phyloP scores from a whole-genome alignment of 2,113 vertebrate genomes.

The Oxyura jamaicensis region DNA sequence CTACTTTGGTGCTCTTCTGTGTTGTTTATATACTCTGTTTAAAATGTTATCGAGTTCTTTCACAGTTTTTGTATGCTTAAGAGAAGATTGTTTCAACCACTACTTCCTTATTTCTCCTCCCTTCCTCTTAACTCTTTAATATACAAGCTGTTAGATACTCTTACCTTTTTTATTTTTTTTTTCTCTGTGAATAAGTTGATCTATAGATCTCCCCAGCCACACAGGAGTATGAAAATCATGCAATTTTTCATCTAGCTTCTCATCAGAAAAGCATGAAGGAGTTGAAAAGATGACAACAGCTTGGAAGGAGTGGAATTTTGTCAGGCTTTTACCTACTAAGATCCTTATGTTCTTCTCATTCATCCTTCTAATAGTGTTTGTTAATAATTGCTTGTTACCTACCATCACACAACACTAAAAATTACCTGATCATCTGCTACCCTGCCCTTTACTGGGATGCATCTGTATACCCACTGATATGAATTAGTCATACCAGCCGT shows the following conservation, averaged over 20 bases:
- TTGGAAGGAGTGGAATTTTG: not conserved
- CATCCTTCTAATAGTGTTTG: not conserved
- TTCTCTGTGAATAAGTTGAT: not conserved
- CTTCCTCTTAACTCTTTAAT: slow-evolving; percentile 61
- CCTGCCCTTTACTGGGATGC: not conserved
- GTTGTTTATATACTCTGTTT: not conserved
- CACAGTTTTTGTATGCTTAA: not conserved
- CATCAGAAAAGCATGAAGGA: not conserved
- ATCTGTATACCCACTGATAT: not conserved
- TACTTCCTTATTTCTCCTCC: slow-evolving; percentile 59
- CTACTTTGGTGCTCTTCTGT: not conserved
- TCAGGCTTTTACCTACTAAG: not conserved
- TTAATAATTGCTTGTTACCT: not conserved
- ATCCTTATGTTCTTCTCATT: not conserved
- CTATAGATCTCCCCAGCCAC: not conserved
- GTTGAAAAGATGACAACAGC: not conserved
- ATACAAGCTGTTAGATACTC: not conserved
- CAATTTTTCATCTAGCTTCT: not conserved
- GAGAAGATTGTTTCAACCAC: slow-evolving; percentile 40
- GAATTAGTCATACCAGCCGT: not conserved
- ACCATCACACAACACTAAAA: not conserved
- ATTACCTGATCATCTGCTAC: not conserved
- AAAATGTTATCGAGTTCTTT: slow-evolving; percentile 4
- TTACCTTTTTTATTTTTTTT: not conserved
- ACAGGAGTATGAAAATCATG: not conserved